These are phyloP conservation scores for Pagrus major DNA, from an alignment of 2,113 vertebrate species.

Conservation along the genomic window DNA sequence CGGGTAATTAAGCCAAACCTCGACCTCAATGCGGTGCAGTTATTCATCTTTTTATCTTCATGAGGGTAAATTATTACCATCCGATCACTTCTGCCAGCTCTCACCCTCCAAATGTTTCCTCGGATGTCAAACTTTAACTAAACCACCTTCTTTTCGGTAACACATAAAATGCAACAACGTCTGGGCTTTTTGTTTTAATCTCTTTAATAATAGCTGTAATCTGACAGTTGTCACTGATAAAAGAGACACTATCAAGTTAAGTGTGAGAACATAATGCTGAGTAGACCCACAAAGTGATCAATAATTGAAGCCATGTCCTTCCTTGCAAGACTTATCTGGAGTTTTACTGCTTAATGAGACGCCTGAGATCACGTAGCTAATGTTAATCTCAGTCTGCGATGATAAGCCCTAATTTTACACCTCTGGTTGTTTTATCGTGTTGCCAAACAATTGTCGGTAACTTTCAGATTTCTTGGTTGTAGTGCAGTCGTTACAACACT, in stretches of 20 bases:
- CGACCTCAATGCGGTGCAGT: conserved; percentile 25
- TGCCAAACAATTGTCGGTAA: not conserved
- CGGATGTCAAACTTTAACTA: conserved; percentile 72
- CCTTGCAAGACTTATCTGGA: not conserved
- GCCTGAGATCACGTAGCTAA: conserved; percentile 6
- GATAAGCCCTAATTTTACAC: conserved; percentile 26
- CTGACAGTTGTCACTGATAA: conserved; percentile 27
- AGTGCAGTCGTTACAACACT: not conserved
- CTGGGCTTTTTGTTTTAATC: conserved; percentile 11
- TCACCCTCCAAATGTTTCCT: conserved; percentile 63
- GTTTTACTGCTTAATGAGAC: conserved; percentile 46
- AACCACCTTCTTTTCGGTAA: not conserved
- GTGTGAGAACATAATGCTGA: not conserved
- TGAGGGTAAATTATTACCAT: conserved; percentile 76
- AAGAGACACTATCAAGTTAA: not conserved
- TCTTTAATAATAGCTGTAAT: not conserved
- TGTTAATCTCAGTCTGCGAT: conserved; percentile 47
- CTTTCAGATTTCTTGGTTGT: not conserved
- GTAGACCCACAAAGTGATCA: not conserved
- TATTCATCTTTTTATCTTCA: conserved; percentile 54
- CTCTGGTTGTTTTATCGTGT: conserved; percentile 1
- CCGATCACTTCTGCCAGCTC: conserved; percentile 51
- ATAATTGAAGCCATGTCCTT: not conserved
- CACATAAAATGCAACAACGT: conserved; percentile 5
- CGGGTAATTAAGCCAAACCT: conserved; percentile 57